A percentile compares a stretch with the other conserved stretches of the same genome.
Conservation (phyloP, 2,888 invertebrate genomes). For the Cephus pygmeus region DNA sequence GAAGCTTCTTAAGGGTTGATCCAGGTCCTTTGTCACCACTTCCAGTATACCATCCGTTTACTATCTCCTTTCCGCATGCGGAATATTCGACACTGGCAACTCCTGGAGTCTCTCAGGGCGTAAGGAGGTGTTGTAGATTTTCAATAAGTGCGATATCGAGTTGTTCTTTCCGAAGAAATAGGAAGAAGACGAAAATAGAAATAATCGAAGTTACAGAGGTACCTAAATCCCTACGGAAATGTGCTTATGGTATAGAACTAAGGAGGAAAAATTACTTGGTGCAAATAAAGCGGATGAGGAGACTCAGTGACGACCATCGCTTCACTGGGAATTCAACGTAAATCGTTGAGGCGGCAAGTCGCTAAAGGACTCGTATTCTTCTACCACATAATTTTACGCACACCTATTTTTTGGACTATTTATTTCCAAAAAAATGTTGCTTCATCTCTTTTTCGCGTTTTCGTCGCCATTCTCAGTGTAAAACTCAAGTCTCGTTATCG, state of each 20-base stretch:
- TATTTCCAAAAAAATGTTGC: too few relatives aligned
- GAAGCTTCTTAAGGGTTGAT: not conserved
- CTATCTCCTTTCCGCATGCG: not conserved
- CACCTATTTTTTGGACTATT: too few relatives aligned
- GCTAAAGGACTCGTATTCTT: not conserved
- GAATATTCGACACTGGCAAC: not conserved
- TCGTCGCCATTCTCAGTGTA: too few relatives aligned
- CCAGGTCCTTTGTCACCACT: not conserved
- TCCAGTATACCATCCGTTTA: not conserved
- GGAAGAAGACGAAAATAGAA: not conserved
- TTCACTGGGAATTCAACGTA: not conserved
- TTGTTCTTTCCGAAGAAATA: not conserved
- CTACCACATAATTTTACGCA: too few relatives aligned
- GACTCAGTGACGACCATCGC: not conserved
- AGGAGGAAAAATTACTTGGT: not conserved
- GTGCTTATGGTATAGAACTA: not conserved
- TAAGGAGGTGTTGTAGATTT: not conserved
- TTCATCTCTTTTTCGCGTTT: too few relatives aligned
- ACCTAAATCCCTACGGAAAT: not conserved
- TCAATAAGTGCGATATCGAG: not conserved
- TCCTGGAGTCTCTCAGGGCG: not conserved
- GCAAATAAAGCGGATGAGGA: not conserved
- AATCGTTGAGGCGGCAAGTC: not conserved
- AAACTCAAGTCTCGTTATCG: too few relatives aligned
- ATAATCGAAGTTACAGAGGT: not conserved